These are phyloP conservation scores for Brachionus manjavacas DNA, from an alignment of 1,140 invertebrate species.

Conservation along the genomic window DNA sequence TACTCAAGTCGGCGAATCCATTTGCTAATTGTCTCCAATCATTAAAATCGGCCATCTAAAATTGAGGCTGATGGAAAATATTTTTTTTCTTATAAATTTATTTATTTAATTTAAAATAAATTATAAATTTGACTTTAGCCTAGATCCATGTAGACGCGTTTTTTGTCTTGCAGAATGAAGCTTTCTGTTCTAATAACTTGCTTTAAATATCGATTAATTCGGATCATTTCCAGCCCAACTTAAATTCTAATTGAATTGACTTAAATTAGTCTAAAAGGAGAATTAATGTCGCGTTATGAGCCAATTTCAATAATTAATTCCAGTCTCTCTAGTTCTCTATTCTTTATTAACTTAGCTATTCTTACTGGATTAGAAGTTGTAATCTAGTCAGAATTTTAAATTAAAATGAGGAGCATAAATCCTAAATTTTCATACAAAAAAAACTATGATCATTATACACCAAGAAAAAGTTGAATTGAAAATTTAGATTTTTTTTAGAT, in stretches of 20 bases:
- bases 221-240: not conserved
- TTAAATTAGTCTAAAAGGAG: not conserved
- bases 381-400: not conserved
- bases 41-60: constrained; percentile 12
- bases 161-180: not conserved
- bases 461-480: not conserved
- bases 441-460: not conserved
- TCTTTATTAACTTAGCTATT: not conserved
- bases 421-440: not conserved
- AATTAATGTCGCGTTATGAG: not conserved
- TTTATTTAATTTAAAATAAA: not conserved
- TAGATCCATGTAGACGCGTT: not conserved
- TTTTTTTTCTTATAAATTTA: not conserved
- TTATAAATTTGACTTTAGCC: not conserved
- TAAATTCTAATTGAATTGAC: not conserved
- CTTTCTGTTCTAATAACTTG: not conserved
- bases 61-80: not conserved
- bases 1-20: not conserved
- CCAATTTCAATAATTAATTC: not conserved
- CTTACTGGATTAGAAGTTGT: constrained; percentile 4
- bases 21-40: constrained; percentile 4
- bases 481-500: not conserved
- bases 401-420: not conserved
- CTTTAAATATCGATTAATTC: not conserved
- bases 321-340: not conserved